Evolutionary conservation across 2,888 invertebrate genomes (phyloP).

Genomic region (Mesorhabditis belari): DNA sequence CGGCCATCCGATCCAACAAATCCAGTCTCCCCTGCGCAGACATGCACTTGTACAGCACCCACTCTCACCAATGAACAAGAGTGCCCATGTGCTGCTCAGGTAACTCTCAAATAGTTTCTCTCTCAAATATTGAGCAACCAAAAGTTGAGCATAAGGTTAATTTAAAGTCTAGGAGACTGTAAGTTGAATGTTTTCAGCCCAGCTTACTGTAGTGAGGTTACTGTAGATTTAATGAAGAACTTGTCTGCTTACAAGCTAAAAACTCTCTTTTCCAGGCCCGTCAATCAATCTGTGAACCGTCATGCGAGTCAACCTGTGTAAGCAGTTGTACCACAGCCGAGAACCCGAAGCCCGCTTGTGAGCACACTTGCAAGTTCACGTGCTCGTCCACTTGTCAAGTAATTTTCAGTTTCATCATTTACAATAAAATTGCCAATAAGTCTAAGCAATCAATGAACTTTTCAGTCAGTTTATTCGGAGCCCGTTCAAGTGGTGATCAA

Average conservation of each 20-base stretch:
- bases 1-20: slow-evolving; percentile 8
- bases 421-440: neutral
- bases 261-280: slow-evolving; percentile 10
- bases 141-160: too few species aligned
- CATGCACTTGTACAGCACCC: neutral
- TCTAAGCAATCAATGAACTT: neutral
- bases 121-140: too few species aligned
- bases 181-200: too few species aligned
- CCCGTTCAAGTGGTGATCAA: neutral
- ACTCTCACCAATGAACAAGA: neutral
- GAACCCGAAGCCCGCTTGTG: slow-evolving; percentile 14
- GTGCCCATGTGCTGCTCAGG: neutral
- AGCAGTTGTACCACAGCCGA: slow-evolving; percentile 16
- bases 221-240: neutral
- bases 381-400: slow-evolving; percentile 18
- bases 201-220: too few species aligned
- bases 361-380: slow-evolving; percentile 22
- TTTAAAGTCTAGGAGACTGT: too few species aligned
- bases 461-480: neutral
- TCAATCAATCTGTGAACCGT: slow-evolving; percentile 20
- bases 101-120: too few species aligned
- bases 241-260: neutral
- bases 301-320: slow-evolving; percentile 22
- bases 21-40: neutral
- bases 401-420: neutral